Base-by-base conservation (phyloP, 2,797 vertebrate genomes). In the Silurus aristotelis region DNA sequence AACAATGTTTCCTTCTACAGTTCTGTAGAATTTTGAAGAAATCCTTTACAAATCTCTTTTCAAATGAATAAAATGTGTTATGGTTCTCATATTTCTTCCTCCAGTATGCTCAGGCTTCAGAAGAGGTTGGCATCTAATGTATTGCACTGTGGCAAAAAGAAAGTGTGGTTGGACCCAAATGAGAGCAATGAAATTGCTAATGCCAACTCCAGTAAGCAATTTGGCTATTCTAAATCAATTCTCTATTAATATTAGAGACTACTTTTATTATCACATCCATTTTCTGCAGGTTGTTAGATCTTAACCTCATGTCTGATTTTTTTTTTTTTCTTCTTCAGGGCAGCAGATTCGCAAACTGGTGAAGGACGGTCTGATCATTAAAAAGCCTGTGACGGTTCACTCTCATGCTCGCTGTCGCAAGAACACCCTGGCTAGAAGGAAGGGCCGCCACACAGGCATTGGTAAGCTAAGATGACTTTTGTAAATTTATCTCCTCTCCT, bases 281-380 rank as follows among this genome's bases (percentile, higher is more conserved):
- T n/a, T 72, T 5, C 1, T 48, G 20, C 12, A 48, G 13, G 20
- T 48, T 52, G 43, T 52, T 52, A 22, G 10, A n/a, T n/a, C 70
- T 72, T 72, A 73, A 73, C 22, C 0, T 14, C n/a, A 10, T 14
- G 25, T 66, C 5, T 66, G 5, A 0, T 38, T 38, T 38, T 38
- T 38, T 52, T 52, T 72, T 9, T 22, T 10, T 48, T 20, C 14
- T 71, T 7, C 76, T 48, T 25, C 73, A 99, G 98, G 98, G 84
- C 98, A 99, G 94, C 98, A 99, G 93, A 97, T 99, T 93, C 95
- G 98, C 80, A 99, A 99, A 79, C 90, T 99, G 91, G 98, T 99
- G 83, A 99, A 99, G 91, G 98, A 99, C 93, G 98, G 98, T 89
- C 93, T 99, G 83, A 99, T 99, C 91, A 99, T 99, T 89, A 96